phyloP scores from a whole-genome alignment of 1,140 invertebrate genomes.

The Halictus rubicundus region DNA sequence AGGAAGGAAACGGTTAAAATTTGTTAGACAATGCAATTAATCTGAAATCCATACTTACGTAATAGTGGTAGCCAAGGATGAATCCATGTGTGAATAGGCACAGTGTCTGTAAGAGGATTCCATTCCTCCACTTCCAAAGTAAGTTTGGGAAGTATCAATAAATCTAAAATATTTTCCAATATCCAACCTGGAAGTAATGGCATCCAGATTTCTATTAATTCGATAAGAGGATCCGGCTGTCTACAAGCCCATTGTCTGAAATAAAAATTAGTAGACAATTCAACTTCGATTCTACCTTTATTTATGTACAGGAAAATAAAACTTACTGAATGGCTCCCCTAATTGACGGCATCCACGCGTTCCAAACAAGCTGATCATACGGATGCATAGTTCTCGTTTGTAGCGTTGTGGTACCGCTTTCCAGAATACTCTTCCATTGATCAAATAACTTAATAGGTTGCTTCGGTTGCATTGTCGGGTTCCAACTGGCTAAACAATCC shows the following conservation, averaged over 20 bases:
- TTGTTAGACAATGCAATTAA: slow-evolving; percentile 5
- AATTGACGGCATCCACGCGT: slow-evolving; percentile 92
- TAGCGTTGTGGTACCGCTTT: slow-evolving; percentile 76
- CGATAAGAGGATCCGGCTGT: slow-evolving; percentile 87
- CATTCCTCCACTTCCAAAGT: slow-evolving; percentile 91
- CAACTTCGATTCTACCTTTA: neutral
- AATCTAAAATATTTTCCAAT: slow-evolving; percentile 89
- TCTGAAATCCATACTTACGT: slow-evolving; percentile 76
- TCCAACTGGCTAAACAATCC: slow-evolving; percentile 86
- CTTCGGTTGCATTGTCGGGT: slow-evolving; percentile 85
- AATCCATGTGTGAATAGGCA: slow-evolving; percentile 98
- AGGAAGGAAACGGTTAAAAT: neutral
- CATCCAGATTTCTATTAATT: slow-evolving; percentile 91
- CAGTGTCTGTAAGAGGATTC: slow-evolving; percentile 96
- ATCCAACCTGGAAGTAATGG: slow-evolving; percentile 91
- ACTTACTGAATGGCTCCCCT: slow-evolving; percentile 85
- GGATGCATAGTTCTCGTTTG: slow-evolving; percentile 85
- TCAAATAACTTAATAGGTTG: slow-evolving; percentile 85
- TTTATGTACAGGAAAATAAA: neutral
- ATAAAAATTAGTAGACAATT: slow-evolving; percentile 20
- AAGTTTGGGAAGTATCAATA: slow-evolving; percentile 90
- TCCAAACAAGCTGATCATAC: slow-evolving; percentile 92
- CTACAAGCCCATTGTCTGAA: slow-evolving; percentile 87
- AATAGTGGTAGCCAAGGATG: slow-evolving; percentile 95
- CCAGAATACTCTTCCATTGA: slow-evolving; percentile 87